Evolutionary conservation across 2,888 invertebrate genomes (phyloP).

Genomic region (Drosophila nr. perissopoda): DNA sequence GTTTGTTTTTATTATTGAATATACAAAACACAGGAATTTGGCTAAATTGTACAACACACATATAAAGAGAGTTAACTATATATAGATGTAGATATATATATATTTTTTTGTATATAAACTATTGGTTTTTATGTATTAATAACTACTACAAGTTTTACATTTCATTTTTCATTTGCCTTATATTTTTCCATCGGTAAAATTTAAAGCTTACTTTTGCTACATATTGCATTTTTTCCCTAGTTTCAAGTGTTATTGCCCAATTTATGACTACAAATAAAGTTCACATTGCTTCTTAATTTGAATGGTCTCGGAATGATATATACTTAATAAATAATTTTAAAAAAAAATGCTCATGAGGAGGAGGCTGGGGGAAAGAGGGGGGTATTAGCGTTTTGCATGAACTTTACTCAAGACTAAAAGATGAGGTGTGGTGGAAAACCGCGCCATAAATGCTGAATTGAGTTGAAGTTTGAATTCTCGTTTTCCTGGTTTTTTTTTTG

Average conservation of each 20-base stretch:
- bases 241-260: slow-evolving; percentile 58
- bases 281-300: slow-evolving; percentile 46
- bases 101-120: slow-evolving; percentile 54
- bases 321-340: slow-evolving; percentile 19
- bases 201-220: slow-evolving; percentile 72
- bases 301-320: slow-evolving; percentile 67
- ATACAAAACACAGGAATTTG: slow-evolving; percentile 77
- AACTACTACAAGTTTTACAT: slow-evolving; percentile 71
- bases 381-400: slow-evolving; percentile 68
- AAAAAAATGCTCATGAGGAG: slow-evolving; percentile 40
- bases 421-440: slow-evolving; percentile 36
- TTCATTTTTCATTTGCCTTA: slow-evolving; percentile 34
- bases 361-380: neutral
- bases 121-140: slow-evolving; percentile 45
- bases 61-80: slow-evolving; percentile 50
- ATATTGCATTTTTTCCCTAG: slow-evolving; percentile 70
- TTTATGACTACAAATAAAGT: slow-evolving; percentile 21
- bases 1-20: slow-evolving; percentile 58
- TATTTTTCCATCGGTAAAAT: slow-evolving; percentile 27
- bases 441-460: slow-evolving; percentile 25
- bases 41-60: slow-evolving; percentile 79
- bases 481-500: slow-evolving; percentile 10
- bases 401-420: slow-evolving; percentile 53
- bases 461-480: slow-evolving; percentile 2
- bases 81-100: slow-evolving; percentile 44